Evolutionary conservation across 2,888 invertebrate genomes (phyloP).

Genomic region (Micoletzkya japonica): DNA sequence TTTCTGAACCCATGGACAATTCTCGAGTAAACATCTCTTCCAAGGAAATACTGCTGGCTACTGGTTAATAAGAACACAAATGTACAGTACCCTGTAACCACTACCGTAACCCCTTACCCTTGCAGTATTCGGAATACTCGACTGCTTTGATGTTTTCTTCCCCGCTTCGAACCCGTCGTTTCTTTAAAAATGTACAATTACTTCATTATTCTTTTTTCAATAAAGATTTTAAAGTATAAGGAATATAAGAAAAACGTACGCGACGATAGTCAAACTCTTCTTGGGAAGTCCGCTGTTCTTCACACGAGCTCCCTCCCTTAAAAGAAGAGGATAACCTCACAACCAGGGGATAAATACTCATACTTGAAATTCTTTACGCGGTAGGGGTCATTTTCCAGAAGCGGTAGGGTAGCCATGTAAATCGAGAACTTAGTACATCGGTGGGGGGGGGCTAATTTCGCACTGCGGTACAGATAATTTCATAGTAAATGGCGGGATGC

Average conservation of each 20-base stretch:
- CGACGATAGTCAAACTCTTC: conserved; percentile 12
- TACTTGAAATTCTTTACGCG: neutral
- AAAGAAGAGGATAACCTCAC: neutral
- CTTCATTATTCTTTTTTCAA: too few species aligned
- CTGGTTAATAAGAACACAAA: too few species aligned
- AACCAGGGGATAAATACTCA: neutral
- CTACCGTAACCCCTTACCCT: too few species aligned
- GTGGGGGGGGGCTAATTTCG: neutral
- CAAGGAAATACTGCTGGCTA: too few species aligned
- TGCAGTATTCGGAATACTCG: too few species aligned
- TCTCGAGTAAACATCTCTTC: too few species aligned
- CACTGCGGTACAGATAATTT: neutral
- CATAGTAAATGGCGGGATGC: too few species aligned
- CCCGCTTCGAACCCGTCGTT: conserved; percentile 11
- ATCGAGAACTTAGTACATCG: too few species aligned
- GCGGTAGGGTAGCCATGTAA: too few species aligned
- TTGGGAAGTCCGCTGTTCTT: conserved; percentile 12
- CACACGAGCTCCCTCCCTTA: conserved; percentile 13
- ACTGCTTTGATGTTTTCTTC: neutral
- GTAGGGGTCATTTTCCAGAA: neutral
- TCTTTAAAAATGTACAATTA: neutral
- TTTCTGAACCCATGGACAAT: conserved; percentile 15
- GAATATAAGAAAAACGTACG: conserved; percentile 3
- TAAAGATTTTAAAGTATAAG: neutral
- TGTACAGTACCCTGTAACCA: too few species aligned